Evolutionary conservation across 2,113 vertebrate genomes (phyloP), one percentile per base, ranked within the genome.

Genomic region (Spilogale gracilis): DNA sequence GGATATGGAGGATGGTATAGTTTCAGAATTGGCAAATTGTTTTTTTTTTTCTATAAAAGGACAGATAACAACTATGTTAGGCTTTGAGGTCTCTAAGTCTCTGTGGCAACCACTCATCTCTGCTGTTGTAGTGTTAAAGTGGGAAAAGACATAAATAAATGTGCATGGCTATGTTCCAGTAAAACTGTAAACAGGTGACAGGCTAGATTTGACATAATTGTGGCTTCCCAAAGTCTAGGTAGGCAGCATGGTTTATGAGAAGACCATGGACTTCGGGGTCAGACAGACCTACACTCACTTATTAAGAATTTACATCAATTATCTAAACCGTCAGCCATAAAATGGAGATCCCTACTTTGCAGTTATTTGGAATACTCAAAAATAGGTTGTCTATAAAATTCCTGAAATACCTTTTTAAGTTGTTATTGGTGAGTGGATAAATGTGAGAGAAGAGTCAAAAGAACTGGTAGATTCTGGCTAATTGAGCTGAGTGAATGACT

Each of bases 291-390:
- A 65, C 9, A 1, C 54, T 89, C 16, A 32, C 3, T 67, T 87
- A 21, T 48, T 73, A 63, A 88, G 38, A 82, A 56, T 83, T 95
- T 30, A 48, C 7, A 65, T 52, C 6, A 32, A 25, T 30, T 83
- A 58, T 45, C 16, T 95, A 85, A 96, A 63, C 9, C 2, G 3
- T 89, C 38, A 61, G 32, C 54, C 67, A 8, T 81, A 65, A 82
- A 94, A 73, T 54, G 27, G 52, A 82, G n/a, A 78, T 38, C 27
- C 23, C 27, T 50, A 25, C 12, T 14, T 56, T 71, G 13, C 61
- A 93, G 18, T 89, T 67, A 92, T 67, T 97, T 94, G 48, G n/a
- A 89, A 60, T 89, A 81, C 8, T 48, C 6, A n/a, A 58, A 18
- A 73, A 63, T 21, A 95, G 23, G 21, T 67, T 78, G 3, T 60